These are phyloP conservation scores for Gymnocheta viridis DNA, from an alignment of 2,888 invertebrate genomes.

Conservation along the genomic window DNA sequence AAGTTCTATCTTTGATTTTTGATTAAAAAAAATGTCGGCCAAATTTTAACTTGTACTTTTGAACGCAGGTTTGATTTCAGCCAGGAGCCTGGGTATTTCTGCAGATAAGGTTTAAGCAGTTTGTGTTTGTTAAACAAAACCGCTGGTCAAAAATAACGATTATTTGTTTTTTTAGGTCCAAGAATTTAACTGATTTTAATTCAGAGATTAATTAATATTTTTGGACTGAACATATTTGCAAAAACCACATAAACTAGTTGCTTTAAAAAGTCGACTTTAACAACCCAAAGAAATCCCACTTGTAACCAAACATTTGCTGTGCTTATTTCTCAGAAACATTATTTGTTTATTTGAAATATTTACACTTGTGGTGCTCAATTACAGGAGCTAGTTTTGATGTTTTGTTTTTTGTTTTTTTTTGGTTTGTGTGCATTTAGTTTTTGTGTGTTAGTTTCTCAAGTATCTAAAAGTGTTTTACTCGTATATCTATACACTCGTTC, in stretches of 20 bases:
- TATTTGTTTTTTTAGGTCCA: too few species aligned
- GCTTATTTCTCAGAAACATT: conserved; percentile 60
- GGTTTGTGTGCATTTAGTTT: background rate
- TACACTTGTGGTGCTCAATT: conserved; percentile 54
- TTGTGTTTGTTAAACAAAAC: too few species aligned
- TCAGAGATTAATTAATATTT: background rate
- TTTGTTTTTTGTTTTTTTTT: background rate
- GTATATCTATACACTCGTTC: background rate
- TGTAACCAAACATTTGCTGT: conserved; percentile 27
- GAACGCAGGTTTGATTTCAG: too few species aligned
- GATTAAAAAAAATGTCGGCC: too few species aligned
- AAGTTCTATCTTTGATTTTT: too few species aligned
- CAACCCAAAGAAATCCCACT: background rate
- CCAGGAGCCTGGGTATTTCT: too few species aligned
- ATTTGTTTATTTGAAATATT: conserved; percentile 60
- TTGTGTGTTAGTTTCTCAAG: conserved; percentile 25
- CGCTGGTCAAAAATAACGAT: too few species aligned
- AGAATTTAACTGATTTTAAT: background rate
- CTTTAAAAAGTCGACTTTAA: background rate
- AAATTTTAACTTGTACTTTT: too few species aligned
- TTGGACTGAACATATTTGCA: background rate
- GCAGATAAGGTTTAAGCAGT: too few species aligned
- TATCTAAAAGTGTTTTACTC: conserved; percentile 29
- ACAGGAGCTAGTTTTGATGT: conserved; percentile 53
- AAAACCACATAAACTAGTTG: background rate